A percentile compares a stretch with the other conserved stretches of the same genome.
phyloP scores from a whole-genome alignment of 2,113 vertebrate species.

The Apistogramma diplotaenia region DNA sequence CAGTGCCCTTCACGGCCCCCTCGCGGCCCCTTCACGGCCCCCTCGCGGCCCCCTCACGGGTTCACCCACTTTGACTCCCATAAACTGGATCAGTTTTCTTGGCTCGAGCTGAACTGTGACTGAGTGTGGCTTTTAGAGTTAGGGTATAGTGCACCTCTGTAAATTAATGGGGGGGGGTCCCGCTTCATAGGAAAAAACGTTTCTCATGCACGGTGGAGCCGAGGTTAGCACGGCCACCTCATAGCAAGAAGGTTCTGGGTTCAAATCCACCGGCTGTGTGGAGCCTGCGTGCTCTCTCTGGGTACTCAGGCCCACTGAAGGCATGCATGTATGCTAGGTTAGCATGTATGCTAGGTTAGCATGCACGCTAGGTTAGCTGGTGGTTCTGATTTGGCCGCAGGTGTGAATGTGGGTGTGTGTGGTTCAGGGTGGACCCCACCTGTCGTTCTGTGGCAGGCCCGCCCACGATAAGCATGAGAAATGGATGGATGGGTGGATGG shows the following conservation, averaged over 20 bases:
- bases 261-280: no score
- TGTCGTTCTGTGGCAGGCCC: neutral
- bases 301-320: no score
- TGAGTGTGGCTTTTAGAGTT: no score
- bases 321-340: no score
- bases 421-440: neutral
- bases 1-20: no score
- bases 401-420: rapidly evolving
- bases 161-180: neutral
- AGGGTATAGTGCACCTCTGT: neutral
- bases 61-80: neutral
- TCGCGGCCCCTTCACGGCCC: neutral
- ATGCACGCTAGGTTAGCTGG: neutral
- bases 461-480: neutral
- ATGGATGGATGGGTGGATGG: rapidly evolving
- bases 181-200: neutral
- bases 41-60: neutral
- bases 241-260: no score
- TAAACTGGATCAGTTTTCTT: neutral
- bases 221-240: no score
- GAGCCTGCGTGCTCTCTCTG: no score
- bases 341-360: no score
- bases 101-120: neutral
- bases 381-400: rapidly evolving
- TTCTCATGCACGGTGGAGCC: rapidly evolving